Percentiles rank a stretch among this genome's conserved stretches.
These are phyloP conservation scores for Limulus polyphemus DNA, from an alignment of 2,888 invertebrate genomes.

Conservation along the genomic window DNA sequence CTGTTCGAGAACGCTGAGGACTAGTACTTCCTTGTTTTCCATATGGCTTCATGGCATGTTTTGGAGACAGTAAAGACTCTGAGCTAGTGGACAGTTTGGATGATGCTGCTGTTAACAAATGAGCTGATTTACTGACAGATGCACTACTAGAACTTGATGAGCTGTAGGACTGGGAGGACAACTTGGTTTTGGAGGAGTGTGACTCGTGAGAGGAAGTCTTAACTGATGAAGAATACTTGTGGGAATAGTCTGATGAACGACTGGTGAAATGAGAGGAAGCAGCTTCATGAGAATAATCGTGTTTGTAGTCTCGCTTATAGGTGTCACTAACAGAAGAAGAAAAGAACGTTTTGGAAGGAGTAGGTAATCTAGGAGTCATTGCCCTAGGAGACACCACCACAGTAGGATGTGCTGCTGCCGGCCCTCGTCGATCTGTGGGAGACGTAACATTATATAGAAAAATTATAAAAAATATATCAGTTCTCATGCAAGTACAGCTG, in stretches of 20 bases:
- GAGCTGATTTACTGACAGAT: neutral
- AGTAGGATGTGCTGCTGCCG: constrained; percentile 12
- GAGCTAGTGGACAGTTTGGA: constrained; percentile 29
- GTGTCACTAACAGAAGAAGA: constrained; percentile 19
- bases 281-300: too few relatives aligned
- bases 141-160: constrained; percentile 3
- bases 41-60: constrained; percentile 17
- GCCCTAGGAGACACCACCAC: constrained; percentile 5
- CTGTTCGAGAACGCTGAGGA: constrained; percentile 49
- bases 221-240: neutral
- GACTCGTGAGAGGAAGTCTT: constrained; percentile 8
- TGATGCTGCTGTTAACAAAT: constrained; percentile 12
- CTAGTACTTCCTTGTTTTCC: constrained; percentile 18
- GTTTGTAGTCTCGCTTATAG: constrained; percentile 10
- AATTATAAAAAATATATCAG: too few relatives aligned
- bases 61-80: constrained; percentile 1
- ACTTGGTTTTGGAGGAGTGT: constrained; percentile 2
- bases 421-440: constrained; percentile 10
- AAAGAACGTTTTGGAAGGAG: constrained; percentile 10
- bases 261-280: constrained; percentile 5
- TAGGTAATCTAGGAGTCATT: neutral
- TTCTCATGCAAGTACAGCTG: too few relatives aligned
- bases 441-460: neutral
- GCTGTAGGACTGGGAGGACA: neutral
- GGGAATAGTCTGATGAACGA: neutral